phyloP scores from a whole-genome alignment of 2,113 vertebrate species.

The Recurvirostra avosetta region DNA sequence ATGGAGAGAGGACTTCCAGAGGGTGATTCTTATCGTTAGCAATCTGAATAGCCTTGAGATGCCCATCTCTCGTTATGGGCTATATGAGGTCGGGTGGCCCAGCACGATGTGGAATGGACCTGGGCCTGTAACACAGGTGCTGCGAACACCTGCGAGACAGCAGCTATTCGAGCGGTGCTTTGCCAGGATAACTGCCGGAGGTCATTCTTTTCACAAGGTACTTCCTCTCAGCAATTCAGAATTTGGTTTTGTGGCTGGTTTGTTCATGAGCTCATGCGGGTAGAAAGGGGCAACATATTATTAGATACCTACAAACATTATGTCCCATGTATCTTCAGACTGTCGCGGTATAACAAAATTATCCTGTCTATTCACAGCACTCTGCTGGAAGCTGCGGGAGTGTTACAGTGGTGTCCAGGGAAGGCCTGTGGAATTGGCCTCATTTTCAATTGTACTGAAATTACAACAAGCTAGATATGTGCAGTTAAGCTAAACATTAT shows the following conservation, averaged over 20 bases:
- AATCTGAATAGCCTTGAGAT: background rate
- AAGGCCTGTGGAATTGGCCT: background rate
- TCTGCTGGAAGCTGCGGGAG: background rate
- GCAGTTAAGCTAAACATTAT: background rate
- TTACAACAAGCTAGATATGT: background rate
- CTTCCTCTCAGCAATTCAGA: background rate
- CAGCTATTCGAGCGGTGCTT: background rate
- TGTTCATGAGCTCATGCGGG: rapidly evolving
- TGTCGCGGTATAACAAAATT: background rate
- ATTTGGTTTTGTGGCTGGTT: background rate
- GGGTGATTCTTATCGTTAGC: background rate
- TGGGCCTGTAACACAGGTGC: background rate
- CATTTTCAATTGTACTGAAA: background rate
- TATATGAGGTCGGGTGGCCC: rapidly evolving
- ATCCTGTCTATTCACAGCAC: background rate
- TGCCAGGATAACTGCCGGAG: background rate
- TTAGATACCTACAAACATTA: background rate
- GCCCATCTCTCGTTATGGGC: rapidly evolving
- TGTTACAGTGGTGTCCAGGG: background rate
- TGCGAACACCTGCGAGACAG: background rate
- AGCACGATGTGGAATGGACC: rapidly evolving
- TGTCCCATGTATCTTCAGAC: background rate
- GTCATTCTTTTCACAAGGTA: background rate
- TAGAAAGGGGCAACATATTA: background rate
- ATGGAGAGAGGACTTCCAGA: background rate